Evolutionary conservation across 1,140 invertebrate genomes (phyloP), one percentile per base, ranked within the genome.

Genomic region (Camponotus pennsylvanicus): DNA sequence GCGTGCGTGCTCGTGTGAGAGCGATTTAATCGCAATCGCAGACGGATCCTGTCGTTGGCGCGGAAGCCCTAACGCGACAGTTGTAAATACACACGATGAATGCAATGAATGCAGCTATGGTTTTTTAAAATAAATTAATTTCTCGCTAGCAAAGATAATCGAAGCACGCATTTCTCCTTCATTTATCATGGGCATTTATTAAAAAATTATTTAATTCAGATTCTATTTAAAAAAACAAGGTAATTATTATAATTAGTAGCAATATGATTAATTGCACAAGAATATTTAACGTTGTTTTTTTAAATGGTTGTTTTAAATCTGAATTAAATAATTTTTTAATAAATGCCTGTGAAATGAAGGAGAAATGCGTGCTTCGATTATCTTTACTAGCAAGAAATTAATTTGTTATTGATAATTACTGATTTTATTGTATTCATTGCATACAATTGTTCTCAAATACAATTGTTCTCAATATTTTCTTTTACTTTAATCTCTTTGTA

Each of bases 1-100:
- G 69, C 40, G 73, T 32, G 67, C 55, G 45, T 37, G 55, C 86
- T 52, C 45, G 79, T 59, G 34, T 64, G 86, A 78, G 63, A 77
- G 79, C 79, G 86, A 89, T 89, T 83, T 85, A 76, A 76, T 77
- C 82, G 82, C 70, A 77, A 73, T 82, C 55, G 37, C 45, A 64
- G 67, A 82, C 83, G 40, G 45, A 42, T 85, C 40, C 40, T 67
- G 73, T 85, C 82, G 59, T 78, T 76, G 55, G 55, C 52, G 79
- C 67, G 79, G 79, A 75, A 83, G 69, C 79, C 42, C 79, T 52
- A 42, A 57, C 37, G 55, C 55, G 79, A 75, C 69, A 83, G 27
- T 73, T 45, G 69, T 18, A 82, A 42, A 75, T 61, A 49, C 37
- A 71, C 27, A 18, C 1, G 49, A 52, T 4, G 66, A 27, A 55